Evolutionary conservation across 2,888 invertebrate species (phyloP), one percentile per base, ranked within the genome.

Genomic region (Cremastinae sp.): DNA sequence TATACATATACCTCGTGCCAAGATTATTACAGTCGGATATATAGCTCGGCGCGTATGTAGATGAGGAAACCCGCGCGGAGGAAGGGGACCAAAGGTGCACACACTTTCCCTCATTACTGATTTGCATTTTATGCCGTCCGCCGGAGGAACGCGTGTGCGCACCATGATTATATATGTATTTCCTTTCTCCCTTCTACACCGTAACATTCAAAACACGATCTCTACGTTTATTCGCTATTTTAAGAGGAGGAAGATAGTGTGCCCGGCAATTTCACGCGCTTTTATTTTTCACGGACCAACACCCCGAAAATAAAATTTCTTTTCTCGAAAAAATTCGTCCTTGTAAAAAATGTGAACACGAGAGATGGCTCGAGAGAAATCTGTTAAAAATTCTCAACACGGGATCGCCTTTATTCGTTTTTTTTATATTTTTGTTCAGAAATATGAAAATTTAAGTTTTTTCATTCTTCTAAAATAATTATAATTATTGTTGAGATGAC

Each of bases 101-200:
- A 59, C 75, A 68, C 72, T 76, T 68, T 69, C 64, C 75, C 73
- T 76, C 75, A 73, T 76, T 76, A 76, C 72, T 72, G 75, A 76
- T 76, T 76, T 76, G 75, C 75, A 76, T 76, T 69, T 76, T 73
- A 64, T 62, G 72, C 72, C 62, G 53, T 47, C 64, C 56, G 35
- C 58, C 68, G 68, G 47, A 39, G 41, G 58, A 18, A 66, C 61
- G n/a, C n/a, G n/a, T 37, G 39, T 56, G 12, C 62, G 58, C 68
- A 37, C 51, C 51, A 73, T 72, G 72, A n/a, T n/a, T n/a, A n/a
- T n/a, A 58, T 72, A 75, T 58, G 75, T 66, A 71, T 68, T 72
- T 72, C 58, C n/a, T n/a, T n/a, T n/a, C 35, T 39, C 62, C 56
- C 47, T 76, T 76, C 73, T 73, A 69, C 73, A 73, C 51, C 41